Evolutionary conservation across 2,888 invertebrate genomes (phyloP).

Genomic region (Gari tellinella): DNA sequence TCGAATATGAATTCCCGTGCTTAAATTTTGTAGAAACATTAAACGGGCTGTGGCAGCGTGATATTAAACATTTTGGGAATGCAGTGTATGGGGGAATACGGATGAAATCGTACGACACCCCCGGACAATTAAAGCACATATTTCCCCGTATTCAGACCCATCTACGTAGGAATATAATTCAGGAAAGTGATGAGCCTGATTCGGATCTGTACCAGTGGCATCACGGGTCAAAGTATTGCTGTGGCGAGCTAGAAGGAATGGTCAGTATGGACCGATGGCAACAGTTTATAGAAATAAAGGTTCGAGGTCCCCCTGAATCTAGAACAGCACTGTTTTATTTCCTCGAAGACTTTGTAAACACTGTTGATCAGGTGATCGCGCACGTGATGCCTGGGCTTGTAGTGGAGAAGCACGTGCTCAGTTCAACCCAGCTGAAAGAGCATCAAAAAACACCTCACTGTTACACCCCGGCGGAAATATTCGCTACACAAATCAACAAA

Average conservation of each 20-base stretch:
- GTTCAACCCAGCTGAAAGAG: slow-evolving; percentile 84
- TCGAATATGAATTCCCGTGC: slow-evolving; percentile 91
- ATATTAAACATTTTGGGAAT: slow-evolving; percentile 73
- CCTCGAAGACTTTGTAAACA: slow-evolving; percentile 88
- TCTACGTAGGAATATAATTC: slow-evolving; percentile 85
- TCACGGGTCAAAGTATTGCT: slow-evolving; percentile 89
- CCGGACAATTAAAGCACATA: slow-evolving; percentile 88
- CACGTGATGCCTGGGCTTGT: slow-evolving; percentile 89
- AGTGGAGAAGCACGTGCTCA: slow-evolving; percentile 88
- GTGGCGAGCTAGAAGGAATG: slow-evolving; percentile 89
- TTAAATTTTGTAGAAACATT: slow-evolving; percentile 88
- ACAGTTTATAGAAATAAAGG: slow-evolving; percentile 88
- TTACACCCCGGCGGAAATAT: slow-evolving; percentile 82
- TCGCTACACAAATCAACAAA: slow-evolving; percentile 84
- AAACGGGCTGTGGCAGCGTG: slow-evolving; percentile 89
- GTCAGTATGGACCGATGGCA: slow-evolving; percentile 86
- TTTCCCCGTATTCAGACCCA: slow-evolving; percentile 90
- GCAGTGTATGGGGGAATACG: slow-evolving; percentile 89
- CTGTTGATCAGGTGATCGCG: slow-evolving; percentile 88
- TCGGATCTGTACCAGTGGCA: slow-evolving; percentile 90
- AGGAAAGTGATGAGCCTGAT: slow-evolving; percentile 85
- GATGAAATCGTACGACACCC: slow-evolving; percentile 85
- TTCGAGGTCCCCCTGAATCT: slow-evolving; percentile 87
- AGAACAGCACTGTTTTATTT: slow-evolving; percentile 87
- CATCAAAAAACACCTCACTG: slow-evolving; percentile 72